phyloP scores from a whole-genome alignment of 2,888 invertebrate species.

The Cordilura impudica region DNA sequence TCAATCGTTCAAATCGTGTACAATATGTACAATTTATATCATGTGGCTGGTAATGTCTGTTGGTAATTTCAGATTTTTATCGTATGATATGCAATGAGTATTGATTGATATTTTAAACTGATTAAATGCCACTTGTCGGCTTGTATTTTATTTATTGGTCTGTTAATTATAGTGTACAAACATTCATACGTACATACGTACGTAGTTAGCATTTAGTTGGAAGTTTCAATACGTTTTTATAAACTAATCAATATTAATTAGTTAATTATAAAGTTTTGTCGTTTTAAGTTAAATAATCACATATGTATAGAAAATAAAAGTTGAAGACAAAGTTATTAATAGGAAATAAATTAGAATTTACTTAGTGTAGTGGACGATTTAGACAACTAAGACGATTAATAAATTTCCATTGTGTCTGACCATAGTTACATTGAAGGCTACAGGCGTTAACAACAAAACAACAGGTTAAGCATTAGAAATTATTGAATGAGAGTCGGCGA shows the following conservation, averaged over 20 bases:
- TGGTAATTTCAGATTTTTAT: conserved; percentile 56
- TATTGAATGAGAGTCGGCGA: no score
- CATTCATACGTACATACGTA: neutral
- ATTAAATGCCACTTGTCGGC: conserved; percentile 62
- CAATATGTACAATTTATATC: conserved; percentile 47
- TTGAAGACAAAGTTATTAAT: neutral
- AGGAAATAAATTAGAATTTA: neutral
- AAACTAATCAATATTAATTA: conserved; percentile 60
- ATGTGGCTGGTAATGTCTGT: conserved; percentile 44
- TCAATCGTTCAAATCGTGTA: conserved; percentile 2
- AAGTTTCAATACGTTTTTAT: conserved; percentile 13
- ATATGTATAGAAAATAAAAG: neutral
- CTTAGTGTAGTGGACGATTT: no score
- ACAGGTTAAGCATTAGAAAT: no score
- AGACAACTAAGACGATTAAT: no score
- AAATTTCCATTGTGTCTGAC: no score
- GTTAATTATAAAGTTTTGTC: conserved; percentile 54
- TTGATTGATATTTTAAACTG: conserved; percentile 63
- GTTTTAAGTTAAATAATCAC: conserved; percentile 1
- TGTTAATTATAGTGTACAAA: conserved; percentile 41
- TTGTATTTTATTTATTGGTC: conserved; percentile 54
- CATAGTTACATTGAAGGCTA: no score
- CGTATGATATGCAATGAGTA: conserved; percentile 35
- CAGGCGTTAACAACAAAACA: no score
- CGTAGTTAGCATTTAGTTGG: conserved; percentile 11